Evolutionary conservation across 2,888 invertebrate genomes (phyloP).

Genomic region (Glaucopsyche alexis): DNA sequence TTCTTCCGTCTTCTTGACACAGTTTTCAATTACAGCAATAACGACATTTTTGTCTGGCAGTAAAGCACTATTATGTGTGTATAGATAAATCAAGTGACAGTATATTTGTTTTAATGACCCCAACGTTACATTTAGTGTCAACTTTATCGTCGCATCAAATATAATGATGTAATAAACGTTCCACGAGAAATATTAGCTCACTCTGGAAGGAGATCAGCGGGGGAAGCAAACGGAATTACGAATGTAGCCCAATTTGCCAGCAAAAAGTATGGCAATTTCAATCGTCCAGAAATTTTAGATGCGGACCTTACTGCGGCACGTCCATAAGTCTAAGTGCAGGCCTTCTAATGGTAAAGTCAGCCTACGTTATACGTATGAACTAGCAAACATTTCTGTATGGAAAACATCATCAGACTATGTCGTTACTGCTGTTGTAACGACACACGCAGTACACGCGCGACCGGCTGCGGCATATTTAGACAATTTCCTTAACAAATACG

Average conservation of each 20-base stretch:
- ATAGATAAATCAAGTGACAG: slow-evolving; percentile 19
- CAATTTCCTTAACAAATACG: slow-evolving; percentile 71
- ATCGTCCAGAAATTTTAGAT: neutral
- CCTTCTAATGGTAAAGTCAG: too few species aligned
- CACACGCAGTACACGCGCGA: slow-evolving; percentile 35
- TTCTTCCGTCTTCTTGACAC: slow-evolving; percentile 11
- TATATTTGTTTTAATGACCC: slow-evolving; percentile 20
- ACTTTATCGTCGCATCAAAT: slow-evolving; percentile 26
- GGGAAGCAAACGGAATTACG: neutral
- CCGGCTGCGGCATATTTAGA: slow-evolving; percentile 63
- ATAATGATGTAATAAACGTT: slow-evolving; percentile 25
- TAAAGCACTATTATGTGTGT: slow-evolving; percentile 15
- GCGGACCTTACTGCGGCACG: neutral
- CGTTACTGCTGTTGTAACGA: neutral
- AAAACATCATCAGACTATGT: neutral
- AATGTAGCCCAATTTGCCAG: neutral
- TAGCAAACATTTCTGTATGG: too few species aligned
- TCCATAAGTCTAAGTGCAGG: neutral
- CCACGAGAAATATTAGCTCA: neutral
- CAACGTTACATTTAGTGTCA: slow-evolving; percentile 14
- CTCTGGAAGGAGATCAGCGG: neutral
- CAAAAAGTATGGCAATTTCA: neutral
- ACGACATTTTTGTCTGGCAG: slow-evolving; percentile 16
- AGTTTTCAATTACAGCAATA: slow-evolving; percentile 15
- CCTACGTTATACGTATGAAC: too few species aligned